Base-by-base conservation (phyloP, 2,797 vertebrate species). In the Triplophysa yarkandensis region DNA sequence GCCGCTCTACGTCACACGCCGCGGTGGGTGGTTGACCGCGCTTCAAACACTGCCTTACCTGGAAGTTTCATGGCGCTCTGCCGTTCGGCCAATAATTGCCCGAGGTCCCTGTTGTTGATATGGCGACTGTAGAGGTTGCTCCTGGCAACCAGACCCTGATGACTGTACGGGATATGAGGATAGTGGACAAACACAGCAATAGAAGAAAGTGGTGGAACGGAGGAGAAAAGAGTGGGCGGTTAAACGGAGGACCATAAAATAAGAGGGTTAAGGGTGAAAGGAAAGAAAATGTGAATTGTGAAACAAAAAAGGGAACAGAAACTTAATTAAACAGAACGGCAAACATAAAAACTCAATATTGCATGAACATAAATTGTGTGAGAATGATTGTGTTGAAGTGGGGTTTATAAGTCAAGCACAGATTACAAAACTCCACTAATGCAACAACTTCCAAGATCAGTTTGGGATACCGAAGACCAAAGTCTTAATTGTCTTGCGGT, bases 61-160 rank as follows among this genome's bases (percentile, higher is more conserved):
- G 87, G 77, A n/a, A 83, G 73, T 61, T 73, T 85, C 65, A 74
- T 21, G 28, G 46, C 27, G 62, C 50, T 74, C 32, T 76, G 6
- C 48, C 21, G 68, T 77, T 74, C 75, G 57, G 68, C 80, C 77
- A 86, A 73, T 76, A 72, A 76, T 34, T 72, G 77, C 68, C 63
- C 50, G 62, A 77, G 21, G 54, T 74, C 75, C 74, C 73, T 54
- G 71, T 73, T 62, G 84, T 86, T 87, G 85, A 89, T 77, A 82
- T 91, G 85, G 2, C 88, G 87, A 81, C 91, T 91, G 91, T 91
- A 89, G 76, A 90, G 83, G 82, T 84, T 89, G 84, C 78, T 65
- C 80, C 84, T 82, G 81, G 91, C 89, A 82, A 87, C 87, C 57
- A 89, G 83, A 71, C 87, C 89, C 81, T 85, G 86, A 52, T 86